A percentile compares a stretch with the other conserved stretches of the same genome.
Evolutionary conservation across 1,140 invertebrate genomes (phyloP).

Genomic region (roundworm (Caenorhabditis elegans)): WBcel235 BX284602.5:8734001-8734500

Average conservation of each 20-base stretch:
- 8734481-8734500: neutral
- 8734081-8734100: conserved; percentile 2
- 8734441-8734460: neutral
- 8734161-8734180: conserved; percentile 31
- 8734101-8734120: conserved; percentile 46
- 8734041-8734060: neutral
- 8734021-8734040: conserved; percentile 46
- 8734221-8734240: neutral
- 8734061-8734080: neutral
- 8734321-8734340: too few species aligned
- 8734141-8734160: conserved; percentile 38
- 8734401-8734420: neutral
- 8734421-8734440: neutral
- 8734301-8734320: too few species aligned
- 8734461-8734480: neutral
- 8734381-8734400: neutral
- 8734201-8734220: neutral
- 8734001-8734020: conserved; percentile 50
- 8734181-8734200: conserved; percentile 8
- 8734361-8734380: too few species aligned
- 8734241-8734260: neutral
- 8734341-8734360: neutral
- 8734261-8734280: too few species aligned
- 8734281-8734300: too few species aligned
- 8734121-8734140: conserved; percentile 51